Conservation (phyloP, 2,797 vertebrate genomes). For the Coregonus suidteri region DNA sequence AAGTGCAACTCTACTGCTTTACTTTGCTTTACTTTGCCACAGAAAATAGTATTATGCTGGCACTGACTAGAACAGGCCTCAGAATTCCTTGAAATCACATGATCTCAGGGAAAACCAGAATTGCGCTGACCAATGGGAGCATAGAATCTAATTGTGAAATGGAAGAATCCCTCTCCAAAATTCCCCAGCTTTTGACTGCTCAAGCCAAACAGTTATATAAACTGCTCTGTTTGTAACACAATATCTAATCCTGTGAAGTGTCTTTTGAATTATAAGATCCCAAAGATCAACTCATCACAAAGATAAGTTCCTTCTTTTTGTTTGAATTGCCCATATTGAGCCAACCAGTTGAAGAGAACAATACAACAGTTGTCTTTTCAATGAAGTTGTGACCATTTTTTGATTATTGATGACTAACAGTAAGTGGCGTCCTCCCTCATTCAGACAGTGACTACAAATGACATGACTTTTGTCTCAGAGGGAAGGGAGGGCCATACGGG, state of each 20-base stretch:
- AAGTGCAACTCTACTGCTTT: background rate
- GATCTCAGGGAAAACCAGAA: slow-evolving; percentile 57
- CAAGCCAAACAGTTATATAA: slow-evolving; percentile 23
- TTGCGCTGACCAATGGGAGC: slow-evolving; percentile 46
- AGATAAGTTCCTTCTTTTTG: background rate
- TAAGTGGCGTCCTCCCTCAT: background rate
- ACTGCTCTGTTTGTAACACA: background rate
- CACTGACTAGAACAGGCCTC: background rate
- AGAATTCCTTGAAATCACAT: slow-evolving; percentile 74
- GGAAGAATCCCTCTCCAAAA: slow-evolving; percentile 23
- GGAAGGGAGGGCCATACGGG: background rate
- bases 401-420: background rate
- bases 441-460: background rate
- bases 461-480: background rate
- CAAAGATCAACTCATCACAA: background rate
- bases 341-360: background rate
- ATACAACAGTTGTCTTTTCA: background rate
- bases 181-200: background rate
- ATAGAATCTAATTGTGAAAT: slow-evolving; percentile 61
- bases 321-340: background rate
- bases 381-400: background rate
- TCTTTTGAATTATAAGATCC: background rate
- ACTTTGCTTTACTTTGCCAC: background rate
- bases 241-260: background rate
- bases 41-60: background rate